These are phyloP conservation scores for Schizopygopsis pylzovi DNA, from an alignment of 2,797 vertebrate genomes.

Conservation along the genomic window DNA sequence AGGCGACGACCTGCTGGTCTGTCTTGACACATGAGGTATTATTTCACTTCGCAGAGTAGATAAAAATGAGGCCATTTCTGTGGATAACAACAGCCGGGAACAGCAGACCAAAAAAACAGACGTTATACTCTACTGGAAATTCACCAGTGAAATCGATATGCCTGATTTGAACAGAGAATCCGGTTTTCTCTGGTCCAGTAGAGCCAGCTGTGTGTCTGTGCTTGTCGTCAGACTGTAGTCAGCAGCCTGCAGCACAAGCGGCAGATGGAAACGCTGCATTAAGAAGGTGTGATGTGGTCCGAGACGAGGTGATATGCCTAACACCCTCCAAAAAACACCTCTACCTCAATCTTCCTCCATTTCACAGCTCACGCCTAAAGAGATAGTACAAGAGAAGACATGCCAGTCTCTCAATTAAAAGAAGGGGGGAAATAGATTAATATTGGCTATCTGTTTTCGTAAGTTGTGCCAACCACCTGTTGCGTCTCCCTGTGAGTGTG, in stretches of 20 bases:
- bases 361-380: slow-evolving; percentile 55
- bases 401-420: slow-evolving; percentile 41
- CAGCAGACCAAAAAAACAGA: not conserved
- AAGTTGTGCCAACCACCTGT: slow-evolving; percentile 60
- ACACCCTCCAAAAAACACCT: slow-evolving; percentile 22
- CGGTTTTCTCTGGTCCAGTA: slow-evolving; percentile 14
- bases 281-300: slow-evolving; percentile 57
- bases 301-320: slow-evolving; percentile 17
- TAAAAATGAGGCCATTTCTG: not conserved
- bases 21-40: slow-evolving; percentile 9
- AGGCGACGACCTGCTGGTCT: slow-evolving; percentile 14
- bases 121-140: not conserved
- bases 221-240: slow-evolving; percentile 32
- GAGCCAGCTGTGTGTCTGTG: slow-evolving; percentile 30
- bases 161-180: slow-evolving; percentile 11
- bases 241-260: slow-evolving; percentile 33
- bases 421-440: slow-evolving; percentile 48
- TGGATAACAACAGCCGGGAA: not conserved
- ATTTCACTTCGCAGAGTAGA: not conserved
- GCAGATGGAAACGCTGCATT: slow-evolving; percentile 54
- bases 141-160: slow-evolving; percentile 1
- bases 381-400: slow-evolving; percentile 58
- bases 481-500: slow-evolving; percentile 54
- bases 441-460: slow-evolving; percentile 61
- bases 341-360: slow-evolving; percentile 28